Conservation (phyloP, 2,113 vertebrate species). For the Grantiella picta region DNA sequence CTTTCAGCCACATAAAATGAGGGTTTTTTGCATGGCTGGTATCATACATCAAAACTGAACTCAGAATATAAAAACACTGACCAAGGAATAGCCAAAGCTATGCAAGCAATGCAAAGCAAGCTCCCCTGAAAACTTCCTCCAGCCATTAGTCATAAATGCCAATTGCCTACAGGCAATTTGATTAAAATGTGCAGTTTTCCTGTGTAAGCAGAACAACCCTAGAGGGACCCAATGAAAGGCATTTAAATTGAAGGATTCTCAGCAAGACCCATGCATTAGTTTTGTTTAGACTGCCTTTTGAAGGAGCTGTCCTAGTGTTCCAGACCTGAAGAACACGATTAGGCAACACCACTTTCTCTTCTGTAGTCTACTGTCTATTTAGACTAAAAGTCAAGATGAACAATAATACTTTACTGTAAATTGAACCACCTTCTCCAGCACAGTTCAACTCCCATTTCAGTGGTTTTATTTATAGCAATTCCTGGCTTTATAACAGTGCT, state of each 20-base stretch:
- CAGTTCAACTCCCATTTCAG: neutral
- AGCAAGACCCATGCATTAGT: neutral
- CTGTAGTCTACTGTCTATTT: neutral
- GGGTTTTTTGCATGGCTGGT: neutral
- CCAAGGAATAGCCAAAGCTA: neutral
- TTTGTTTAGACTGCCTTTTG: constrained; percentile 32
- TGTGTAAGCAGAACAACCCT: neutral
- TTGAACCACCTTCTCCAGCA: constrained; percentile 17
- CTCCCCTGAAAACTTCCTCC: neutral
- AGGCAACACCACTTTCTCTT: neutral
- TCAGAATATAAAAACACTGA: neutral
- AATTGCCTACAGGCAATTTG: neutral
- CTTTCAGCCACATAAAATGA: neutral
- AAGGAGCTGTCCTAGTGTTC: neutral
- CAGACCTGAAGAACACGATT: neutral
- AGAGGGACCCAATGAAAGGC: neutral
- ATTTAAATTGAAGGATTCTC: neutral
- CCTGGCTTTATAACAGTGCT: constrained; percentile 21
- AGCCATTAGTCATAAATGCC: neutral
- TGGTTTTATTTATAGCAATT: constrained; percentile 49
- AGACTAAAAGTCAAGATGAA: constrained; percentile 19
- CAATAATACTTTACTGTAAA: constrained; percentile 39
- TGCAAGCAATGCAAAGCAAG: neutral
- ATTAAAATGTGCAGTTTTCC: neutral
- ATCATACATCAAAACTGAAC: neutral